Evolutionary conservation across 2,113 vertebrate species (phyloP).

Genomic region (Trinectes maculatus): DNA sequence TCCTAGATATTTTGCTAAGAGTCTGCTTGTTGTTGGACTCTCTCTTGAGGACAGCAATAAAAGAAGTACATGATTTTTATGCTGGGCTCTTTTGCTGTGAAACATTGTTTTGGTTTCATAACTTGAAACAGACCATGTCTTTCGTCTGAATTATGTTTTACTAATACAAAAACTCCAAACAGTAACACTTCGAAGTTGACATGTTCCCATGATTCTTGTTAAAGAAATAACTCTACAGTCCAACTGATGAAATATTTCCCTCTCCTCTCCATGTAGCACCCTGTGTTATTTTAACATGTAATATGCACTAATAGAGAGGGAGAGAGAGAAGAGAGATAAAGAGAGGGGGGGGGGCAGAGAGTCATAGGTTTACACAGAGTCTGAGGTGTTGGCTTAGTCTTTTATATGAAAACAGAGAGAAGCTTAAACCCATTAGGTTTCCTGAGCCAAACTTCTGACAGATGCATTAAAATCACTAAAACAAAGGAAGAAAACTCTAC

Average conservation of each 20-base stretch:
- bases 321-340: neutral
- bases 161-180: conserved; percentile 13
- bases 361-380: conserved; percentile 74
- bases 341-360: conserved; percentile 13
- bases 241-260: conserved; percentile 61
- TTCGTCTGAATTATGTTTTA: conserved; percentile 35
- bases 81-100: conserved; percentile 1
- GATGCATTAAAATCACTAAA: conserved; percentile 71
- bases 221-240: conserved; percentile 61
- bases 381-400: conserved; percentile 81
- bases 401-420: conserved; percentile 80
- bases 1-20: conserved; percentile 12
- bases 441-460: conserved; percentile 80
- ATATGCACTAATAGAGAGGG: conserved; percentile 46
- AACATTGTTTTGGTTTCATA: conserved; percentile 44
- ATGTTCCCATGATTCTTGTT: conserved; percentile 39
- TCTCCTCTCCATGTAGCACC: conserved; percentile 43
- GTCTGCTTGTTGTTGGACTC: neutral
- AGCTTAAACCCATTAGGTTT: conserved; percentile 72
- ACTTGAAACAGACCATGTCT: conserved; percentile 43
- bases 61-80: neutral
- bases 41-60: neutral
- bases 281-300: conserved; percentile 71
- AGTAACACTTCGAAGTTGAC: conserved; percentile 23
- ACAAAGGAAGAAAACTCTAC: conserved; percentile 46